Base-by-base conservation (phyloP, 1,140 invertebrate species). In the Myzus persicae region DNA sequence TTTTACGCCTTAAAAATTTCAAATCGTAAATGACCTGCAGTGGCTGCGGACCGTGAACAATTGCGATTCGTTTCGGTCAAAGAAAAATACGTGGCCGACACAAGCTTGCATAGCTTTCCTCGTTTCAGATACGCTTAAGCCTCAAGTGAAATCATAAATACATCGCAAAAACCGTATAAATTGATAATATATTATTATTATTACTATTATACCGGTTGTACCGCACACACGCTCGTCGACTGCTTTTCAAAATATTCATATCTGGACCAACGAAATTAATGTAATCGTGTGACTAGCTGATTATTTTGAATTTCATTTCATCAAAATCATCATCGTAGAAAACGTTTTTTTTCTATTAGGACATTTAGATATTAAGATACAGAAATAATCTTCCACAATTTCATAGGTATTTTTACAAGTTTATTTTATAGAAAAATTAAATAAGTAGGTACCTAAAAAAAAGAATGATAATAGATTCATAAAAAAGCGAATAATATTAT, bases 401-500 rank as follows among this genome's bases (percentile, higher is more conserved):
- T 26, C 38, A 24, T 93, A 93, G 91, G 91, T 93, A 93, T 93
- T 85, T 93, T 93, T 93, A 93, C 91, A 82, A 51, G 91, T 92
- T 92, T 92, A 81, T 81, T 93, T 93, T 14, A 59, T 84, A 84
- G 46, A 82, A 93, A 93, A 93, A 93, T 93, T 85, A 54, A 93
- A 85, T 93, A 93, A 93, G 91, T 93, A 93, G 81, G 54, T 93
- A 93, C 91, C 91, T 93, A 93, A 92, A 84, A 92, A 91, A 91
- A 92, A 92, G n/a, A 91, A 81, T 76, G 22, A 93, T 93, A 93
- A 93, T 93, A 82, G 91, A 93, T 93, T 93, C 91, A 93, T 93
- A 93, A 93, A 93, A 92, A 93, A 93, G 81, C 67, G 22, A 93
- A 93, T 93, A 93, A 93, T 93, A 93, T 93, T 93, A 93, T 93